phyloP scores from a whole-genome alignment of 2,113 vertebrate genomes.

The Naja naja region DNA sequence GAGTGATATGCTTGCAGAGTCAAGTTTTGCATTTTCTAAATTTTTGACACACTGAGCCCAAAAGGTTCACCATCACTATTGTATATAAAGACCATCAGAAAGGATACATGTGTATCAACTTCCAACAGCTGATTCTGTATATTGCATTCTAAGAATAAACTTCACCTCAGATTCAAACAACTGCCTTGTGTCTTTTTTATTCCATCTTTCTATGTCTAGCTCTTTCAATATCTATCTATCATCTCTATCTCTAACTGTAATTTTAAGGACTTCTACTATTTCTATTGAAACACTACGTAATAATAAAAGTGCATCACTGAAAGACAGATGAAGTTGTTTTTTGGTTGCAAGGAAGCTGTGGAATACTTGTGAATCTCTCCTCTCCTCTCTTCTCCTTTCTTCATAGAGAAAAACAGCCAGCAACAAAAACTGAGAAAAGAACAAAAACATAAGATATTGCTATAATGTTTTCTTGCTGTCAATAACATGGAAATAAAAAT shows the following conservation, averaged over 20 bases:
- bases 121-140: neutral
- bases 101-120: neutral
- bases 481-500: fast-evolving
- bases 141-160: neutral
- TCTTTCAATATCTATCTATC: neutral
- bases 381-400: neutral
- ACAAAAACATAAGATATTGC: neutral
- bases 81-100: neutral
- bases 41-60: neutral
- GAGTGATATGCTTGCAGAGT: neutral
- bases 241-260: neutral
- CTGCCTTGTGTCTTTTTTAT: neutral
- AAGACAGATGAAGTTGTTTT: neutral
- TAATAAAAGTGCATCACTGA: neutral
- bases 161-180: neutral
- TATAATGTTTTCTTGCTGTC: neutral
- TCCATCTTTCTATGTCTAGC: neutral
- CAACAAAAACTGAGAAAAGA: neutral
- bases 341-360: neutral
- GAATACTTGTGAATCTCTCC: neutral
- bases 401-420: neutral
- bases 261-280: neutral
- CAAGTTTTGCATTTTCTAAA: neutral
- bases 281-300: neutral
- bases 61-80: neutral